Evolutionary conservation across 2,113 vertebrate species (phyloP).

Genomic region (Microcebus jonahi): DNA sequence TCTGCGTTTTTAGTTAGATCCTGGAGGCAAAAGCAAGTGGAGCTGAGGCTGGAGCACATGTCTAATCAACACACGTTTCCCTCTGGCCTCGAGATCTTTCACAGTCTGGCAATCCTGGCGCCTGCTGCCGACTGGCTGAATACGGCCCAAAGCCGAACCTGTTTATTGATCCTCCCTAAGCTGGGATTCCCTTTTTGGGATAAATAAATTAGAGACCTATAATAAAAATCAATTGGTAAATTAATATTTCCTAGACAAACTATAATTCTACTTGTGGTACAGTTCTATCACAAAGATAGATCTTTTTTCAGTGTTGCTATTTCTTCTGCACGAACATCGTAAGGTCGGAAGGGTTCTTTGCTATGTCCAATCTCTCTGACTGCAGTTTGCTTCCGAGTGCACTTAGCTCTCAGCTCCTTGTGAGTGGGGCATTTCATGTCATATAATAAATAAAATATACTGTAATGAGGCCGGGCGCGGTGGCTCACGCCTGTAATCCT

Average conservation of each 20-base stretch:
- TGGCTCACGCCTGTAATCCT: no score
- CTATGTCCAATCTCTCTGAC: neutral
- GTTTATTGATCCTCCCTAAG: neutral
- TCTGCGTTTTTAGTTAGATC: neutral
- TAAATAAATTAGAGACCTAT: neutral
- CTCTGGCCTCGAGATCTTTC: neutral
- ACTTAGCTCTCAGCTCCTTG: neutral
- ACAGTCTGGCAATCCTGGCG: neutral
- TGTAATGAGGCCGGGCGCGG: no score
- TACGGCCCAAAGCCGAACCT: neutral
- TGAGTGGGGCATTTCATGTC: neutral
- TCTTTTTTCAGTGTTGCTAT: neutral
- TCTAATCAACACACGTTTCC: neutral
- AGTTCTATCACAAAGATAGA: neutral
- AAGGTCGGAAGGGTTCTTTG: neutral
- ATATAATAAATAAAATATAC: neutral
- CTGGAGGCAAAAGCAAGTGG: neutral
- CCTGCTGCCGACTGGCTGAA: neutral
- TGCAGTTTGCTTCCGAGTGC: neutral
- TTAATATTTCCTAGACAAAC: constrained; percentile 28
- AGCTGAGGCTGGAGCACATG: neutral
- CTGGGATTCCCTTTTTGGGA: neutral
- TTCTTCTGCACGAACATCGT: neutral
- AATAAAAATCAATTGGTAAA: neutral
- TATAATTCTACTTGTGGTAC: neutral